Conservation (phyloP, 2,113 vertebrate genomes). For the Nothoprocta perdicaria region DNA sequence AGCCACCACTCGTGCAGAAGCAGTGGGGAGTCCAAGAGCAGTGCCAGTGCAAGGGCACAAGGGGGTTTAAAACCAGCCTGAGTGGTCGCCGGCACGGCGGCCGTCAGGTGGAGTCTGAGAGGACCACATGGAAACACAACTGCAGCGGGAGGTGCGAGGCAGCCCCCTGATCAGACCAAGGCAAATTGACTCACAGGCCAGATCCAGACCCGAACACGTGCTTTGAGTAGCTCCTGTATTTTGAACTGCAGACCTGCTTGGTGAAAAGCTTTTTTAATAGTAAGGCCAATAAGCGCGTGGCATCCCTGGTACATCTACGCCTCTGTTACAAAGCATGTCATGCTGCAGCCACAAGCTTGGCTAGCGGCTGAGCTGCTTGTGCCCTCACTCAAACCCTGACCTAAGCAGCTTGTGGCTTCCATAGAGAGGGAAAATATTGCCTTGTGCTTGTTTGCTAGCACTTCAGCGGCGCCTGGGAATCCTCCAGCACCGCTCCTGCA, state of each 20-base stretch:
- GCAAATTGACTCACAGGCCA: too few species aligned
- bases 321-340: not conserved
- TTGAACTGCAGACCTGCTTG: not conserved
- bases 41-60: not conserved
- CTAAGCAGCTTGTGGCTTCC: not conserved
- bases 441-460: too few species aligned
- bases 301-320: not conserved
- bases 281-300: not conserved
- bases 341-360: not conserved
- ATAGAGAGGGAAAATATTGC: not conserved
- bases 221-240: not conserved
- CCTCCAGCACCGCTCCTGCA: not conserved
- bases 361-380: not conserved
- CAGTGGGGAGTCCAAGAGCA: not conserved
- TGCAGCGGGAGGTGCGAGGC: too few species aligned
- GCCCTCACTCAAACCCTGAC: not conserved
- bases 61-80: not conserved
- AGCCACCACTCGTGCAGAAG: not conserved
- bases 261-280: not conserved
- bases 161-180: too few species aligned
- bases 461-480: not conserved
- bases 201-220: not conserved
- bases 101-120: not conserved
- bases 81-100: not conserved
- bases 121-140: not conserved